Evolutionary conservation across 2,113 vertebrate genomes (phyloP).

Genomic region (Enhydra lutris): DNA sequence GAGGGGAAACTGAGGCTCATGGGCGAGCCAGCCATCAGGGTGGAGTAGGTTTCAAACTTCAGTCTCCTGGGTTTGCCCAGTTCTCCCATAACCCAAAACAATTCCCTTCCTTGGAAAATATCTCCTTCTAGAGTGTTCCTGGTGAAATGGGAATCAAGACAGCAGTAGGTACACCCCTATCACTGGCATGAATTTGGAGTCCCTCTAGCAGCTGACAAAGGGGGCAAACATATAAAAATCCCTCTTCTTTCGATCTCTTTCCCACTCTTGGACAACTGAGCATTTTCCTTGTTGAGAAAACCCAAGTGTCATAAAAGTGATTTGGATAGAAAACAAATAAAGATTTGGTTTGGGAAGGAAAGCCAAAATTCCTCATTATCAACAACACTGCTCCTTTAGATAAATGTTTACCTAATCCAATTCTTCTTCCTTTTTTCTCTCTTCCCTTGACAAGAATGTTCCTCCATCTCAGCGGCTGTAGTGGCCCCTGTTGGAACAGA

Average conservation of each 20-base stretch:
- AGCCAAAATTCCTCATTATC: constrained; percentile 56
- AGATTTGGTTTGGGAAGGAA: constrained; percentile 63
- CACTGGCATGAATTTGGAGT: not conserved
- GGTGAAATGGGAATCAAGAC: not conserved
- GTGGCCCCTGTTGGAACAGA: constrained; percentile 74
- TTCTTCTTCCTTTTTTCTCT: constrained; percentile 47
- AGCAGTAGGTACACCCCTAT: not conserved
- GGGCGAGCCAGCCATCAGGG: not conserved
- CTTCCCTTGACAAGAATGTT: constrained; percentile 50
- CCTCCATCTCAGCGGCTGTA: constrained; percentile 44
- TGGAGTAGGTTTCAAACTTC: not conserved
- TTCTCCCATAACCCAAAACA: not conserved
- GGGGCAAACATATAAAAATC: not conserved
- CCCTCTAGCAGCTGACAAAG: not conserved
- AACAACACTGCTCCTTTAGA: constrained; percentile 42
- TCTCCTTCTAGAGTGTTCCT: not conserved
- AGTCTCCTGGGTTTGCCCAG: not conserved
- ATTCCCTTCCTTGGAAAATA: not conserved
- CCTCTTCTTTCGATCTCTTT: not conserved
- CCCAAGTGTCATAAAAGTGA: not conserved
- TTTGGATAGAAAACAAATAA: constrained; percentile 32
- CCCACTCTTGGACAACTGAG: not conserved
- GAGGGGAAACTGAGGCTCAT: not conserved
- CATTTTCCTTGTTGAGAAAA: constrained; percentile 43
- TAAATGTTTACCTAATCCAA: constrained; percentile 48